These are phyloP conservation scores for Pimpla rufipes DNA, from an alignment of 2,888 invertebrate species.

Conservation along the genomic window DNA sequence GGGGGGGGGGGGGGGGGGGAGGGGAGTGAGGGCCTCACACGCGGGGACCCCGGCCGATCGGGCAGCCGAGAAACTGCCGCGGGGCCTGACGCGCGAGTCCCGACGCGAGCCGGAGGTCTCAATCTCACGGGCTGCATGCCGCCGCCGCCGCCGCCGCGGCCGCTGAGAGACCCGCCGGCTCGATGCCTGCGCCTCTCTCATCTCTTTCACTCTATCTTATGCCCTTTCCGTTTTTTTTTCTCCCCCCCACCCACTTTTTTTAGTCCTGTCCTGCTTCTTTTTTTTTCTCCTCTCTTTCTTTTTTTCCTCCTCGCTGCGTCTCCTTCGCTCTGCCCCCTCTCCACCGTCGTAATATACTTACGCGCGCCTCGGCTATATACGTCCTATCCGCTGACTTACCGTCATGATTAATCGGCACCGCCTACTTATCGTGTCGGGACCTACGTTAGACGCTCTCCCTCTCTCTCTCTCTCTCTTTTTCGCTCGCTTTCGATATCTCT, in stretches of 20 bases:
- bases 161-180: constrained; percentile 38
- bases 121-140: constrained; percentile 79
- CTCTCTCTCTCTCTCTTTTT: no score
- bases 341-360: constrained; percentile 68
- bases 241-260: no score
- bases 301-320: constrained; percentile 12
- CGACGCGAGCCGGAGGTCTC: constrained; percentile 81
- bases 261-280: constrained; percentile 7
- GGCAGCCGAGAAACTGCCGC: constrained; percentile 69
- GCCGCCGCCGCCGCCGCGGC: constrained; percentile 62
- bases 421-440: constrained; percentile 80
- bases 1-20: constrained; percentile 47
- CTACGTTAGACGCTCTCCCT: constrained; percentile 61
- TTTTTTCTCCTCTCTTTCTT: constrained; percentile 9
- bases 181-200: constrained; percentile 39
- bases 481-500: no score
- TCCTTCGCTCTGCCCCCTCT: constrained; percentile 41
- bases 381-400: constrained; percentile 75
- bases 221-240: constrained; percentile 26
- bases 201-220: constrained; percentile 51
- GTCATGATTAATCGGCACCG: constrained; percentile 82
- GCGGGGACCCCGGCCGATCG: constrained; percentile 73
- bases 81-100: constrained; percentile 79
- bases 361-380: constrained; percentile 51
- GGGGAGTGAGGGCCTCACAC: constrained; percentile 63